phyloP scores from a whole-genome alignment of 2,113 vertebrate species.

The Chauna torquata region DNA sequence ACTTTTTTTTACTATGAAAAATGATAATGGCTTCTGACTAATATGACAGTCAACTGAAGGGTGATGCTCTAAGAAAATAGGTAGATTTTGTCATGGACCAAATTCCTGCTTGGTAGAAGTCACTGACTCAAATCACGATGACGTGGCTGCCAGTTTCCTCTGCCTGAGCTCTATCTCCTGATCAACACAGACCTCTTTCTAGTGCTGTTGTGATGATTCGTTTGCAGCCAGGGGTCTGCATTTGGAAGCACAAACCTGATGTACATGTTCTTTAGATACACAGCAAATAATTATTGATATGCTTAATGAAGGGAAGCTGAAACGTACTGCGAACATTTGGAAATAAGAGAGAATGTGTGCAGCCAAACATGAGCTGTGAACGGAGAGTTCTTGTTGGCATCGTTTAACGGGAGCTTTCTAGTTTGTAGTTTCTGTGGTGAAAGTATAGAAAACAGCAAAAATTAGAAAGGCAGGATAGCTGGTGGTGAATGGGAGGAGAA shows the following conservation, averaged over 20 bases:
- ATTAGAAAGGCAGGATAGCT: background rate
- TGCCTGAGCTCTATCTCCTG: background rate
- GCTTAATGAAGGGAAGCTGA: constrained; percentile 22
- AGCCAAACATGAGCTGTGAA: background rate
- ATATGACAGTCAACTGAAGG: background rate
- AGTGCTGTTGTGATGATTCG: background rate
- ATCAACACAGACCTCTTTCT: background rate
- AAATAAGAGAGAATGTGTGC: background rate
- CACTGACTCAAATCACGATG: background rate
- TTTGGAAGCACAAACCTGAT: constrained; percentile 1
- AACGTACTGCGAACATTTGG: constrained; percentile 21
- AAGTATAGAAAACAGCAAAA: background rate
- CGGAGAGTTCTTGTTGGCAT: constrained; percentile 2
- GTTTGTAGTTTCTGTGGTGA: background rate
- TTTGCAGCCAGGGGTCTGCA: background rate
- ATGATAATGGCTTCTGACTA: background rate
- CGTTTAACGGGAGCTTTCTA: background rate
- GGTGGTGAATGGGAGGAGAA: background rate
- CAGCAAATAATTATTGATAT: constrained; percentile 35
- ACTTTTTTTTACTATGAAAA: background rate
- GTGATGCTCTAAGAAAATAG: background rate
- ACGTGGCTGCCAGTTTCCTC: background rate
- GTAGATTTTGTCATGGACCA: background rate
- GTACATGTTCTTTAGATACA: background rate
- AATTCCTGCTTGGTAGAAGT: background rate